Evolutionary conservation across 2,888 invertebrate species (phyloP), one percentile per base, ranked within the genome.

Genomic region (Proisotoma minuta): DNA sequence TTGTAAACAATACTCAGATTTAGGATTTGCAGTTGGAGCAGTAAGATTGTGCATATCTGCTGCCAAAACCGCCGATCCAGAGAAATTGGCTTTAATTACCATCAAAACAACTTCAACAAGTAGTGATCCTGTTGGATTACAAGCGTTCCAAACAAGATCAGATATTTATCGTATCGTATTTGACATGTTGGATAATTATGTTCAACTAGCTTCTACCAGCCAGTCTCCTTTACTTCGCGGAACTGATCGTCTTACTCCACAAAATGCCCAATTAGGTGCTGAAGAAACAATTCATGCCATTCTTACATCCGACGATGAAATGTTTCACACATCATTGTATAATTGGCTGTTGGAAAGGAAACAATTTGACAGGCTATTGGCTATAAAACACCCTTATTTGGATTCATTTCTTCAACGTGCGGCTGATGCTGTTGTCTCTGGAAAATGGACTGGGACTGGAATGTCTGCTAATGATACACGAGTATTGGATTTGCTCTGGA

Each of bases 281-380:
- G 73, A 73, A 57, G 65, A 71, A 49, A 72, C 69, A 12, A 69
- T 73, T 49, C 69, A 68, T 34, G 69, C 72, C 2, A 68, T 73
- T 52, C 59, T 73, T 3, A 51, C 65, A 2, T 79, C 81, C 1
- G 79, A 81, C 51, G 98, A 98, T 78, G 93, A 97, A 76, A 81
- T 95, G 18, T 83, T 95, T 62, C 97, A 98, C 76, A 87, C 91
- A 0, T 86, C 91, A 0, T 82, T 98, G 1, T 98, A 96, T 77
- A 89, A 93, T 74, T 97, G 97, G 97, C 84, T 97, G 76, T 85
- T 93, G 68, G 78, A 77, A 59, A 77, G 77, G 60, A 77, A 79
- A 59, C 75, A 79, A 60, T 77, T 77, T 34, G 81, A 82, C 56
- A 78, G 78, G 68, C 75, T 82, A 22, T 74, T 81, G n/a, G 78